Conservation (phyloP, 2,113 vertebrate genomes). For the Pan troglodytes region NHGRI_mPanTro3-v2.1_pri NC_072402.2:9541001-9541500, state of each 20-base stretch:
- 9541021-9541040: background rate
- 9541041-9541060: background rate
- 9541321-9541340: background rate
- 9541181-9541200: background rate
- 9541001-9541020: background rate
- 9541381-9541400: background rate
- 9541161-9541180: background rate
- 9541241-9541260: background rate
- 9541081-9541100: background rate
- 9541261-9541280: background rate
- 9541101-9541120: background rate
- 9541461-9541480: background rate
- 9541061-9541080: background rate
- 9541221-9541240: background rate
- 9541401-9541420: background rate
- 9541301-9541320: background rate
- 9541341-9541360: background rate
- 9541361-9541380: background rate
- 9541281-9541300: background rate
- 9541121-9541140: background rate
- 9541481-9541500: background rate
- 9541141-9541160: too few relatives aligned
- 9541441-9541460: conserved; percentile 17
- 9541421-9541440: background rate
- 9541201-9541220: background rate